Evolutionary conservation across 2,113 vertebrate species (phyloP).

Genomic region (Cyanocitta stelleri): DNA sequence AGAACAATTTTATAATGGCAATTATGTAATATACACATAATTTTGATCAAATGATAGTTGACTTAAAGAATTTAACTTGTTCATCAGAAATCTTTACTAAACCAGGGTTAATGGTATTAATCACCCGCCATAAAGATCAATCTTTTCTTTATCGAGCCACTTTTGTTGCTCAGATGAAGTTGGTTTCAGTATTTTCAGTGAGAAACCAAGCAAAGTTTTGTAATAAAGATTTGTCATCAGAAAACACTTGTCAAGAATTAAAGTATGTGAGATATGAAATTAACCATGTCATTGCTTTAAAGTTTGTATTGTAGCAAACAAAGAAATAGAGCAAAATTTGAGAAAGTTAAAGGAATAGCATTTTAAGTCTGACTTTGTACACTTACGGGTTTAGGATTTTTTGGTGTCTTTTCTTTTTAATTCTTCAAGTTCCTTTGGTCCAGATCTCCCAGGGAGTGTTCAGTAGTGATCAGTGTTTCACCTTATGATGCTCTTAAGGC

Average conservation of each 20-base stretch:
- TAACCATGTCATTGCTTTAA: background rate
- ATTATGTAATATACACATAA: background rate
- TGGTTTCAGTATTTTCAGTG: background rate
- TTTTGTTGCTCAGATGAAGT: background rate
- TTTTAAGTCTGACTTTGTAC: background rate
- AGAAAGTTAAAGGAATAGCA: background rate
- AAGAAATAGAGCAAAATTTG: background rate
- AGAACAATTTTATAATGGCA: background rate
- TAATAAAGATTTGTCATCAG: background rate
- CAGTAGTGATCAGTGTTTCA: background rate
- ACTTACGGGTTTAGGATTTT: rapidly evolving
- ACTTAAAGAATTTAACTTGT: background rate
- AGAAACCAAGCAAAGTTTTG: background rate
- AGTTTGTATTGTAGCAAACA: background rate
- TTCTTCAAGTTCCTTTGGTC: background rate
- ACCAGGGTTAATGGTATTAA: background rate
- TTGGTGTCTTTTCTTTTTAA: background rate
- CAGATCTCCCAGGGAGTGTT: rapidly evolving
- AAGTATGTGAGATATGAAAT: background rate
- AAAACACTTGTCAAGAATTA: background rate
- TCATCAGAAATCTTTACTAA: background rate
- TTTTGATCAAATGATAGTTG: background rate
- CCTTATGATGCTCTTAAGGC: background rate
- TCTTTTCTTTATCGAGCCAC: background rate
- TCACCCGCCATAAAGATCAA: background rate